Percentiles rank a stretch among this genome's conserved stretches.
phyloP scores from a whole-genome alignment of 2,888 invertebrate species.

The Synanthedon formicaeformis region DNA sequence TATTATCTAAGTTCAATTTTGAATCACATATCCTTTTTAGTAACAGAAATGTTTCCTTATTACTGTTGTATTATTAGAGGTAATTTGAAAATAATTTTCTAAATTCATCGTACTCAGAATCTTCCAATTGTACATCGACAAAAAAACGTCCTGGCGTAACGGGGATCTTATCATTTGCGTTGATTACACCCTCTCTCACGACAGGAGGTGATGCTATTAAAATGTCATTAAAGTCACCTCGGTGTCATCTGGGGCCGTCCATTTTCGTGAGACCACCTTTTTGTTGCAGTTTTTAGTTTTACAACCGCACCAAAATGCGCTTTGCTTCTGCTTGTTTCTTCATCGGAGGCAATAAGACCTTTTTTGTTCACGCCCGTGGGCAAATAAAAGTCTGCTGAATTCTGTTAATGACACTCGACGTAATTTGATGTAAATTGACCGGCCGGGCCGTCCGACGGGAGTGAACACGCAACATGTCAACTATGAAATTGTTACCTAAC shows the following conservation, averaged over 20 bases:
- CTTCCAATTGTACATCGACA: constrained; percentile 32
- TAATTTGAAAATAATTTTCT: constrained; percentile 1
- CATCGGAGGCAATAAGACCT: constrained; percentile 16
- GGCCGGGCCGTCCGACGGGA: constrained; percentile 35
- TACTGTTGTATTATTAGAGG: neutral
- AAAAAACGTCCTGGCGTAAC: constrained; percentile 42
- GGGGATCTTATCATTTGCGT: constrained; percentile 51
- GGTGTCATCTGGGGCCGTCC: constrained; percentile 60
- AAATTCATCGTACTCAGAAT: constrained; percentile 36
- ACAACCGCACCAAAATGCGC: constrained; percentile 9
- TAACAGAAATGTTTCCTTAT: too few relatives aligned
- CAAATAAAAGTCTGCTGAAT: constrained; percentile 28
- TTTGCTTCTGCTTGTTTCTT: neutral
- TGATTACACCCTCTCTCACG: constrained; percentile 57
- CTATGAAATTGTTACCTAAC: constrained; percentile 62
- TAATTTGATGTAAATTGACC: constrained; percentile 67
- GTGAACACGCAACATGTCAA: constrained; percentile 63
- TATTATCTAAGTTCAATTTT: too few relatives aligned
- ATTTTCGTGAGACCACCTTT: constrained; percentile 56
- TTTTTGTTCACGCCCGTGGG: constrained; percentile 12
- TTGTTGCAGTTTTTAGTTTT: constrained; percentile 61
- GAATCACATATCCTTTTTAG: too few relatives aligned
- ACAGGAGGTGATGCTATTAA: constrained; percentile 65
- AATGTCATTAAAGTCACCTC: constrained; percentile 65
- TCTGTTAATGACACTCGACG: constrained; percentile 59